phyloP scores from a whole-genome alignment of 2,888 invertebrate species.

The Spialia ferax region DNA sequence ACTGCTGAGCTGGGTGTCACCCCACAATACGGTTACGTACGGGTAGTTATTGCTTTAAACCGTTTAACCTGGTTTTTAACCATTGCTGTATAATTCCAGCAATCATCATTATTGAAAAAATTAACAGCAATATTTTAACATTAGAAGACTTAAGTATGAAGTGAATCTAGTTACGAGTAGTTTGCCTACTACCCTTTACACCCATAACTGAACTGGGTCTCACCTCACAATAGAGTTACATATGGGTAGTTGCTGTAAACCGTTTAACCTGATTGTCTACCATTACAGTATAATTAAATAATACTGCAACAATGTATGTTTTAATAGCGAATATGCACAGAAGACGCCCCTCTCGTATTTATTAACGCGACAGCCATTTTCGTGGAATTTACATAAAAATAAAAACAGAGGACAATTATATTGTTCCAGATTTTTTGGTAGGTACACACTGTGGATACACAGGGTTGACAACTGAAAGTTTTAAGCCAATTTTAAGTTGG shows the following conservation, averaged over 20 bases:
- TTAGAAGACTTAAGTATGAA: neutral
- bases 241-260: neutral
- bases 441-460: no score
- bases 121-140: neutral
- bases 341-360: slow-evolving; percentile 42
- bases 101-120: neutral
- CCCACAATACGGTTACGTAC: no score
- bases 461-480: slow-evolving; percentile 4
- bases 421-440: slow-evolving; percentile 51
- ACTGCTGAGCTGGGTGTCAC: no score
- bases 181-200: no score
- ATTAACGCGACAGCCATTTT: slow-evolving; percentile 49
- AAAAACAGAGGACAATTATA: slow-evolving; percentile 56
- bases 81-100: no score
- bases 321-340: slow-evolving; percentile 32
- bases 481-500: neutral
- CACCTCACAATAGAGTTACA: no score
- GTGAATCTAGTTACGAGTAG: no score
- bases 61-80: no score
- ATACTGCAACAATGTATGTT: slow-evolving; percentile 15
- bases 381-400: slow-evolving; percentile 53
- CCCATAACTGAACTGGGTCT: no score
- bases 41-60: no score
- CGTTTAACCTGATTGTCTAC: slow-evolving; percentile 15
- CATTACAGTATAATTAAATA: slow-evolving; percentile 18